Percentiles rank a stretch among this genome's conserved stretches.
Evolutionary conservation across 2,888 invertebrate genomes (phyloP).

Genomic region (Hydropsyche betteni): DNA sequence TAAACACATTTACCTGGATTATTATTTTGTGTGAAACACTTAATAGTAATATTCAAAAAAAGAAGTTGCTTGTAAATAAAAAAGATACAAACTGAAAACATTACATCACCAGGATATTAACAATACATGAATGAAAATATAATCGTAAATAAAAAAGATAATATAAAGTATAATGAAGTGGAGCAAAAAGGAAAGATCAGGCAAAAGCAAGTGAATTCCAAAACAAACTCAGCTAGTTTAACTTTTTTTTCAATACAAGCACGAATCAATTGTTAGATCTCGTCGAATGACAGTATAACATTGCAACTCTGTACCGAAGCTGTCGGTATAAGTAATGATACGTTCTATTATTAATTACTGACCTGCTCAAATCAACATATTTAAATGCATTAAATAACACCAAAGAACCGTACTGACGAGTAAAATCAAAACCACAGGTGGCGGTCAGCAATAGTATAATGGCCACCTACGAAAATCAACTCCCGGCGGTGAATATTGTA

Average conservation of each 20-base stretch:
- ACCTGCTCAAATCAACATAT: conserved; percentile 25
- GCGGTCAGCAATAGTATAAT: not conserved
- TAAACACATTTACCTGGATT: conserved; percentile 38
- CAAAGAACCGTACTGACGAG: conserved; percentile 38
- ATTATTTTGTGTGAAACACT: not conserved
- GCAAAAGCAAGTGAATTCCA: conserved; percentile 49
- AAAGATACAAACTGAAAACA: not conserved
- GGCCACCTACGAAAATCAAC: conserved; percentile 30
- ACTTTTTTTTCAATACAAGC: conserved; percentile 31
- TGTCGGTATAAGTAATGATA: conserved; percentile 11
- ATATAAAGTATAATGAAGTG: not conserved
- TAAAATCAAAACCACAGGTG: conserved; percentile 26
- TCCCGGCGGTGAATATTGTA: conserved; percentile 40
- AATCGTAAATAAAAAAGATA: conserved; percentile 10
- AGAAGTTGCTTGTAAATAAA: not conserved
- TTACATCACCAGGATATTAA: conserved; percentile 1
- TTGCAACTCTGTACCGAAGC: conserved; percentile 23
- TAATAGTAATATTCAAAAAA: conserved; percentile 7
- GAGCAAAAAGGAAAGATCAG: conserved; percentile 38
- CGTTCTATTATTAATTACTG: conserved; percentile 14
- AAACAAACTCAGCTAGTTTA: conserved; percentile 42
- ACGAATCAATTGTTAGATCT: conserved; percentile 40
- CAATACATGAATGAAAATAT: conserved; percentile 1
- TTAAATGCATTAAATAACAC: conserved; percentile 37
- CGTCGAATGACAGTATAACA: conserved; percentile 9